Evolutionary conservation across 2,113 vertebrate genomes (phyloP).

Genomic region (Tympanuchus pallidicinctus): DNA sequence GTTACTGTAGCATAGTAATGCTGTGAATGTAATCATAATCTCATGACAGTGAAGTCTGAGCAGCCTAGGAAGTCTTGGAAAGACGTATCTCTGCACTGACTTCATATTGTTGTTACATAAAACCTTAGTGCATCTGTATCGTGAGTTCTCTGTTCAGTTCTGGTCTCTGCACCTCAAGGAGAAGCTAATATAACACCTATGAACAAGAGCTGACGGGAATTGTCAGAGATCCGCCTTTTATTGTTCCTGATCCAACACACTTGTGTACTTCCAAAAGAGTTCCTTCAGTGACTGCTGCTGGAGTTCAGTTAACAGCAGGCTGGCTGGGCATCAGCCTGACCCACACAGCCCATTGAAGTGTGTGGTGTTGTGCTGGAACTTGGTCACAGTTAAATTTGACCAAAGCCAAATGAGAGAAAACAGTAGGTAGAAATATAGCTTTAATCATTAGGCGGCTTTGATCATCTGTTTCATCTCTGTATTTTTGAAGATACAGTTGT

Average conservation of each 20-base stretch:
- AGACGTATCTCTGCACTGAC: neutral
- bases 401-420: constrained; percentile 2
- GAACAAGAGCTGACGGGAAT: neutral
- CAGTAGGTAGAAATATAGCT: neutral
- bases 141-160: neutral
- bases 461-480: constrained; percentile 25
- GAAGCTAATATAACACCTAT: neutral
- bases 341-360: neutral
- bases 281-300: neutral
- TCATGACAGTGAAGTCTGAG: neutral
- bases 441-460: constrained; percentile 35
- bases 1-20: neutral
- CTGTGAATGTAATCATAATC: neutral
- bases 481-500: constrained; percentile 46
- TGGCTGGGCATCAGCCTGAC: neutral
- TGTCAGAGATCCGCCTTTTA: neutral
- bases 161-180: neutral
- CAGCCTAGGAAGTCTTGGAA: neutral
- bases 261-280: neutral
- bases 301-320: neutral
- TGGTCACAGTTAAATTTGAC: neutral
- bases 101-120: neutral
- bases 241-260: rapidly evolving
- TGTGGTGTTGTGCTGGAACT: neutral
- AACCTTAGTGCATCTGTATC: neutral